phyloP scores from a whole-genome alignment of 92 coral and sea anemone species.

The Actinostola sp. region DNA sequence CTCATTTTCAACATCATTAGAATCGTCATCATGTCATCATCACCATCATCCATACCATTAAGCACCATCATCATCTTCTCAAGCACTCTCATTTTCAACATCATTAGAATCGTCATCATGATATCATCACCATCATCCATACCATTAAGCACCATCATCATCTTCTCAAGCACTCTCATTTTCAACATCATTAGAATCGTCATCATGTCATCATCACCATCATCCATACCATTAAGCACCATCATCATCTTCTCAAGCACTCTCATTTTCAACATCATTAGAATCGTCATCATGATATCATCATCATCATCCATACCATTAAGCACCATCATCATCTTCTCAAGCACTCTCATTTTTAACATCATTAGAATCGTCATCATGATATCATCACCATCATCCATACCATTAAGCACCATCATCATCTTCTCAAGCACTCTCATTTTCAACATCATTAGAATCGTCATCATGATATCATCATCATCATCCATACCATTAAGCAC shows the following conservation, averaged over 20 bases:
- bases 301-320: constrained; percentile 9
- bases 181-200: constrained; percentile 2
- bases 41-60: background rate
- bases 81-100: constrained; percentile 9
- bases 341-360: background rate
- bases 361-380: background rate
- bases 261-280: constrained; percentile 3
- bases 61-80: constrained; percentile 3
- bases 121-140: background rate
- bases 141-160: background rate
- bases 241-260: background rate
- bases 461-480: constrained; percentile 8
- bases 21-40: background rate
- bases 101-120: constrained; percentile 13
- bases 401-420: too few species aligned
- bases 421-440: background rate
- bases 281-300: constrained; percentile 22
- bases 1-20: background rate
- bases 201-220: background rate
- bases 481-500: constrained; percentile 6
- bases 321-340: background rate
- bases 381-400: background rate
- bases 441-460: background rate
- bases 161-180: background rate
- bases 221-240: background rate